Evolutionary conservation across 2,888 invertebrate species (phyloP).

Genomic region (Tenodera sinensis): DNA sequence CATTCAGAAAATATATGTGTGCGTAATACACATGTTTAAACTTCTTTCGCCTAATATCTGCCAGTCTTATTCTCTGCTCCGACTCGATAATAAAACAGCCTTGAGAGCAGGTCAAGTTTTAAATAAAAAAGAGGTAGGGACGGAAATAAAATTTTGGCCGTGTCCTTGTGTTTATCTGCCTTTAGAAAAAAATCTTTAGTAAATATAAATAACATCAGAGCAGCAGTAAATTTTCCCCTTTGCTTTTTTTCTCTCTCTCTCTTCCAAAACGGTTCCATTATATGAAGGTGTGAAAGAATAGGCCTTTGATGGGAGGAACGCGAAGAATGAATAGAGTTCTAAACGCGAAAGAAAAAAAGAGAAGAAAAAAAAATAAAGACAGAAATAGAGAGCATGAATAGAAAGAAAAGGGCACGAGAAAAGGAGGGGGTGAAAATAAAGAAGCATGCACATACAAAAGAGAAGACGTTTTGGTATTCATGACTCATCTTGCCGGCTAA

Average conservation of each 20-base stretch:
- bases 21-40: background rate
- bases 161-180: background rate
- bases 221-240: background rate
- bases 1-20: background rate
- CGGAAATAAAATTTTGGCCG: background rate
- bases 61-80: background rate
- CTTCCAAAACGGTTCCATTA: slow-evolving; percentile 13
- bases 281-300: slow-evolving; percentile 12
- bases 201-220: background rate
- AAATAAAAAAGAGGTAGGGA: background rate
- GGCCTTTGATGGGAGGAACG: background rate
- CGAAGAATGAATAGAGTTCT: background rate
- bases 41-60: background rate
- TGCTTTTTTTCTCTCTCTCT: background rate
- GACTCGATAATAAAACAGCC: background rate
- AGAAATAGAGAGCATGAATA: background rate
- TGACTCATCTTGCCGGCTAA: background rate
- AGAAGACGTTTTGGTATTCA: background rate
- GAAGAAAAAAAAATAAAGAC: background rate
- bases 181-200: background rate
- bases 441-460: background rate
- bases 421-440: background rate
- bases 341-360: background rate
- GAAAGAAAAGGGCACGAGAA: background rate
- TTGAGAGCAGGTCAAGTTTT: background rate